These are phyloP conservation scores for Hipparchia semele DNA, from an alignment of 2,888 invertebrate genomes.

Conservation along the genomic window DNA sequence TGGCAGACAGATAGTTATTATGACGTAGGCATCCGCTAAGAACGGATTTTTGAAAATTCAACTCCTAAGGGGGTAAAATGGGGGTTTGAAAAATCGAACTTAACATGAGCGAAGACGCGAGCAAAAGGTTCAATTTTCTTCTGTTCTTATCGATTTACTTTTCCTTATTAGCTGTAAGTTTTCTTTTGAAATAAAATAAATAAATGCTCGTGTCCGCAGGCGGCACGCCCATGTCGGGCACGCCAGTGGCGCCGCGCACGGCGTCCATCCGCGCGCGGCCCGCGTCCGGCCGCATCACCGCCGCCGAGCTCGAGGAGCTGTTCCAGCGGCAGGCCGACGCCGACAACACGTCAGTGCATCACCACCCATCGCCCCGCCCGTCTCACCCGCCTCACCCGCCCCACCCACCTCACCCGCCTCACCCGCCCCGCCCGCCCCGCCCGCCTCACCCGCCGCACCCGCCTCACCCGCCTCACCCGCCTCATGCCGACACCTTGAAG, in stretches of 20 bases:
- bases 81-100: no score
- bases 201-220: constrained; percentile 43
- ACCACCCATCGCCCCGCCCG: constrained; percentile 39
- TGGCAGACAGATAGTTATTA: no score
- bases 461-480: constrained; percentile 66
- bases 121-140: no score
- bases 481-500: no score
- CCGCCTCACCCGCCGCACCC: constrained; percentile 93
- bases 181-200: no score
- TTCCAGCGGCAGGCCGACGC: constrained; percentile 93
- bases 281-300: constrained; percentile 93
- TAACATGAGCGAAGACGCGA: no score
- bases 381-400: constrained; percentile 85
- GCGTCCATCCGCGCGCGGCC: constrained; percentile 96
- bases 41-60: no score
- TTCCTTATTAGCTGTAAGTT: no score
- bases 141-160: no score
- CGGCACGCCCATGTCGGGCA: constrained; percentile 77
- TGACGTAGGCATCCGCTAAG: no score
- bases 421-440: constrained; percentile 40
- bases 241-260: constrained; percentile 90
- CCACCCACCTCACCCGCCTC: constrained; percentile 94
- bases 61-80: no score
- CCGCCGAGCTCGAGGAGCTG: constrained; percentile 95
- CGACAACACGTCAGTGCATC: constrained; percentile 56